phyloP scores from a whole-genome alignment of 1,140 invertebrate genomes.

The Drosophila suzukii region DNA sequence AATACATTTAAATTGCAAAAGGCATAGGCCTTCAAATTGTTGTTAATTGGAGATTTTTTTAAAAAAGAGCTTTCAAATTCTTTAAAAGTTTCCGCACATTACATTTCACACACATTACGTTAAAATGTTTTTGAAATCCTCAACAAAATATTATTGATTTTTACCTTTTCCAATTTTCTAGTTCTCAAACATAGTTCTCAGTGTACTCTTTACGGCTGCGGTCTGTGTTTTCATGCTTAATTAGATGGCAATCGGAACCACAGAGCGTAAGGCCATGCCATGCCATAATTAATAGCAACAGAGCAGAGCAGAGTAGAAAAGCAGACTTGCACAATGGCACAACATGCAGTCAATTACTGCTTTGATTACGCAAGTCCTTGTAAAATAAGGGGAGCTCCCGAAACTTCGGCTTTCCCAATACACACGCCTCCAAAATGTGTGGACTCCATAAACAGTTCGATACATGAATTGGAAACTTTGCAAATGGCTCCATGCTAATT shows the following conservation, averaged over 20 bases:
- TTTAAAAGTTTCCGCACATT: too few relatives aligned
- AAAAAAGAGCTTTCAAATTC: too few relatives aligned
- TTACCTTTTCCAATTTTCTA: not conserved
- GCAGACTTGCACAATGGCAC: slow-evolving; percentile 42
- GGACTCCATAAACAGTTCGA: slow-evolving; percentile 33
- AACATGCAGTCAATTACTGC: slow-evolving; percentile 47
- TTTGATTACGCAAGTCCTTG: slow-evolving; percentile 38
- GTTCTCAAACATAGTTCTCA: not conserved
- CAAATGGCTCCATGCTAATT: slow-evolving; percentile 39
- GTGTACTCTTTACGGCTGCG: slow-evolving; percentile 8
- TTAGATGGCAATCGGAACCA: slow-evolving; percentile 41
- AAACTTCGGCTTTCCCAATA: slow-evolving; percentile 10
- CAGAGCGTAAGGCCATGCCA: slow-evolving; percentile 9
- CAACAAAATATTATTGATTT: too few relatives aligned
- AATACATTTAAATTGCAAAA: not conserved
- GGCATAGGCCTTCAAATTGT: not conserved
- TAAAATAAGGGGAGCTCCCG: slow-evolving; percentile 1
- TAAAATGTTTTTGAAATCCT: too few relatives aligned
- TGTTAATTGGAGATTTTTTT: too few relatives aligned
- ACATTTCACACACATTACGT: too few relatives aligned
- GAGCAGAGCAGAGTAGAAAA: slow-evolving; percentile 22
- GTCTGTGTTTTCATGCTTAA: slow-evolving; percentile 50
- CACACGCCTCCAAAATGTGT: slow-evolving; percentile 23
- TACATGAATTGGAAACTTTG: slow-evolving; percentile 41
- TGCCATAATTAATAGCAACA: slow-evolving; percentile 39